Conservation (phyloP, 2,888 invertebrate genomes). For the Branchellion lobata region DNA sequence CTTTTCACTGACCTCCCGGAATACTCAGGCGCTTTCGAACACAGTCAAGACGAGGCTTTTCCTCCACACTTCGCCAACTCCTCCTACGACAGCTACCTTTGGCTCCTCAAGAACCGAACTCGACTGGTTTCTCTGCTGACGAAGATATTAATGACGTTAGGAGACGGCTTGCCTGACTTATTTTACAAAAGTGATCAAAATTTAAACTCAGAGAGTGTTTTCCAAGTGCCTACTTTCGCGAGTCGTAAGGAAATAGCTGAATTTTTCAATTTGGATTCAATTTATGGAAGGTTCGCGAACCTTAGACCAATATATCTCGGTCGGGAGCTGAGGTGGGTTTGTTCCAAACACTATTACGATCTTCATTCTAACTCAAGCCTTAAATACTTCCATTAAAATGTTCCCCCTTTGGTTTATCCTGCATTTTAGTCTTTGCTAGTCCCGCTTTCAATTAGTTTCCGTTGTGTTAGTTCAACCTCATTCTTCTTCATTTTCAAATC, state of each 20-base stretch:
- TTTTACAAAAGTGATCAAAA: conserved; percentile 52
- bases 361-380: conserved; percentile 39
- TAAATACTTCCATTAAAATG: conserved; percentile 3
- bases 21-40: conserved; percentile 52
- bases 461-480: not conserved
- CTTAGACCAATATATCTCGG: conserved; percentile 52
- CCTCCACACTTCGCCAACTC: not conserved
- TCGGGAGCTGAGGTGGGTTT: conserved; percentile 52
- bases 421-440: not conserved
- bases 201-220: conserved; percentile 49
- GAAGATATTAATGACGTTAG: conserved; percentile 51
- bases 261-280: conserved; percentile 51
- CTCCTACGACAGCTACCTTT: conserved; percentile 50
- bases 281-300: conserved; percentile 51
- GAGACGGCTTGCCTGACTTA: conserved; percentile 52
- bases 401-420: not conserved
- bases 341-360: conserved; percentile 52
- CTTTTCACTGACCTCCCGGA: conserved; percentile 52
- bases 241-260: conserved; percentile 50
- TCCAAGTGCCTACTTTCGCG: conserved; percentile 49
- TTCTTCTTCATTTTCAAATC: not conserved
- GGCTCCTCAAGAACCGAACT: conserved; percentile 53
- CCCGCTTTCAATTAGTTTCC: not conserved
- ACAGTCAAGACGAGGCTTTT: not conserved
- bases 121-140: conserved; percentile 53